These are phyloP conservation scores for Glossophaga mutica DNA, from an alignment of 2,797 vertebrate genomes.

Conservation along the genomic window DNA sequence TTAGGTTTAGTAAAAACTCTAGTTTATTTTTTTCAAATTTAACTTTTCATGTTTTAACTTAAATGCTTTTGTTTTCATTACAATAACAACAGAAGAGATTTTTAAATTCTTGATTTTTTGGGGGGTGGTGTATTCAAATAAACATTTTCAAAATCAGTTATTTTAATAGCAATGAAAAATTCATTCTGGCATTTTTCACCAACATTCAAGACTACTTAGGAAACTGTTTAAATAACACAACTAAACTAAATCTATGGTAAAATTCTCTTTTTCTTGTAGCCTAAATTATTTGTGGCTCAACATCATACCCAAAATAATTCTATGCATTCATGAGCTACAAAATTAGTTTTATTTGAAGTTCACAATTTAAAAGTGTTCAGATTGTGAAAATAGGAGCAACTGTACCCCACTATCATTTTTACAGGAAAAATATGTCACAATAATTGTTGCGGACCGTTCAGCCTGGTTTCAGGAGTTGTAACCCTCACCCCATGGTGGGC, in stretches of 20 bases:
- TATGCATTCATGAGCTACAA: not conserved
- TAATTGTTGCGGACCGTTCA: no score
- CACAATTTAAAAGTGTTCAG: not conserved
- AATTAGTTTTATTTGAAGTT: not conserved
- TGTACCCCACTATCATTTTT: not conserved
- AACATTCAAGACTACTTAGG: not conserved
- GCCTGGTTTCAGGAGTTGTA: no score
- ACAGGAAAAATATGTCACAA: not conserved
- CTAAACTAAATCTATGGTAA: not conserved
- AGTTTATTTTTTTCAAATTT: not conserved
- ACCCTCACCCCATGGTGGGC: no score
- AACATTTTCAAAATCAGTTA: not conserved
- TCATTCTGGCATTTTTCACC: not conserved
- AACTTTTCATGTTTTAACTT: not conserved
- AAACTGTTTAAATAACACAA: not conserved
- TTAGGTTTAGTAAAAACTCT: not conserved
- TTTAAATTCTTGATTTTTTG: not conserved
- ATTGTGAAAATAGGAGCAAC: not conserved
- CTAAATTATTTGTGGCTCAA: not conserved
- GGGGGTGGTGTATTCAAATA: not conserved
- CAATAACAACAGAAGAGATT: not conserved
- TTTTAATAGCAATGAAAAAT: not conserved
- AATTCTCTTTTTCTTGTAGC: not conserved
- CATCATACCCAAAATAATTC: not conserved
- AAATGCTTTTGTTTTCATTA: not conserved